Percentiles rank a stretch among this genome's conserved stretches.
These are phyloP conservation scores for Leucophenga maculata DNA, from an alignment of 2,888 invertebrate species.

Conservation along the genomic window DNA sequence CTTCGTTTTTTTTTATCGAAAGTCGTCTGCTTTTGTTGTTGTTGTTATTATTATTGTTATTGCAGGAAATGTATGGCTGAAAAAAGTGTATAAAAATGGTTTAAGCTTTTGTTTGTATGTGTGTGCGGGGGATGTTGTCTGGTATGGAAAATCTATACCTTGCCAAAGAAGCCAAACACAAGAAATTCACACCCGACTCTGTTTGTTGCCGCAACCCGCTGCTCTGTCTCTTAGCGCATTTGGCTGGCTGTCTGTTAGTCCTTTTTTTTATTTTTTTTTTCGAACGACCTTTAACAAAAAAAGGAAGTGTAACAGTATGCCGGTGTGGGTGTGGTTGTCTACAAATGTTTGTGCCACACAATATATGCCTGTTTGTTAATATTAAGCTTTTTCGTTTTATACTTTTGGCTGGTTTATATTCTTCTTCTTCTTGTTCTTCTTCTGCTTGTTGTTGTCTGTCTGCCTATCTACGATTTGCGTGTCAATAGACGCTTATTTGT, in stretches of 20 bases:
- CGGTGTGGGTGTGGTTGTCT: neutral
- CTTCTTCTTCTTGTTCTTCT: neutral
- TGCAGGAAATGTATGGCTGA: conserved; percentile 52
- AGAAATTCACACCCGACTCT: neutral
- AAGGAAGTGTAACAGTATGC: conserved; percentile 3
- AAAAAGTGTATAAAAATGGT: neutral
- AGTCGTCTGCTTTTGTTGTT: neutral
- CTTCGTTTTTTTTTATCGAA: conserved; percentile 35
- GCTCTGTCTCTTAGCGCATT: conserved; percentile 7
- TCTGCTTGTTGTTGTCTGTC: neutral
- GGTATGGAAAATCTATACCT: neutral
- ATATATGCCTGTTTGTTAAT: neutral
- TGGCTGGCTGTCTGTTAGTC: neutral
- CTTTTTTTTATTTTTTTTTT: too few relatives aligned
- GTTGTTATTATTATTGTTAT: conserved; percentile 6
- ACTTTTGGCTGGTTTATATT: neutral
- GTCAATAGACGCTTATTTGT: conserved; percentile 53
- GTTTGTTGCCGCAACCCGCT: conserved; percentile 1
- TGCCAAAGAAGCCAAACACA: conserved; percentile 1
- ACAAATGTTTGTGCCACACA: neutral
- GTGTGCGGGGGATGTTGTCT: conserved; percentile 49
- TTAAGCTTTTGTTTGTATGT: too few relatives aligned
- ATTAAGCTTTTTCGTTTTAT: neutral
- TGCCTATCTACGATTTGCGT: conserved; percentile 34
- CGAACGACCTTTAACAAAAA: neutral